phyloP scores from a whole-genome alignment of 2,888 invertebrate genomes.

The Myopa testacea region DNA sequence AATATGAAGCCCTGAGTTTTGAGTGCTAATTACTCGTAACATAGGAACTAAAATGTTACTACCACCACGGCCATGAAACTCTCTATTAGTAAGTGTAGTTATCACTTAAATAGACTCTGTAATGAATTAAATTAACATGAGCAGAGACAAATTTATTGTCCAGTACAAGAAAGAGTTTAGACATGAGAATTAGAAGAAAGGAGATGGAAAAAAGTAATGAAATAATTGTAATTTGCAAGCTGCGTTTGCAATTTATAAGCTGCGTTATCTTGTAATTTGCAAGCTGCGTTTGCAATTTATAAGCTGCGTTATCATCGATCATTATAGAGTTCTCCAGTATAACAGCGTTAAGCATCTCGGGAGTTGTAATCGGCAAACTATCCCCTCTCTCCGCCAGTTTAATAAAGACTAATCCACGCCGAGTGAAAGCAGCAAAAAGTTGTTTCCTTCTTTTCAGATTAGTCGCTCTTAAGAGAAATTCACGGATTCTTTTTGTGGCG shows the following conservation, averaged over 20 bases:
- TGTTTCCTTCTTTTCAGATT: not conserved
- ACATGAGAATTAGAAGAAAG: not conserved
- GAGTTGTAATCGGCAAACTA: no score
- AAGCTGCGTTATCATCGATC: no score
- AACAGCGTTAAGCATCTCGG: no score
- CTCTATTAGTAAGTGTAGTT: not conserved
- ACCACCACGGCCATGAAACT: no score
- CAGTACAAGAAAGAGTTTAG: not conserved
- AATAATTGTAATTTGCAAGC: not conserved
- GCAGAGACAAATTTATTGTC: no score
- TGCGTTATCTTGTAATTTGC: not conserved
- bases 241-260: no score
- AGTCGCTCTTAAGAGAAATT: slow-evolving; percentile 1
- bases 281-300: not conserved
- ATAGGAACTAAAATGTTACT: no score
- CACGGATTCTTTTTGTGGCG: not conserved
- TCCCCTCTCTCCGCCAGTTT: no score
- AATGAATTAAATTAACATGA: not conserved
- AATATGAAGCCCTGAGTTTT: no score
- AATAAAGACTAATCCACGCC: no score
- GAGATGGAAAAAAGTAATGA: not conserved
- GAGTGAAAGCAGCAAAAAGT: not conserved
- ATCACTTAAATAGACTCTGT: not conserved
- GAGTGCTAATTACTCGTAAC: no score
- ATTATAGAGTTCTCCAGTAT: no score